Percentiles rank a stretch among this genome's conserved stretches.
phyloP scores from a whole-genome alignment of 2,888 invertebrate species.

The Anthophora plumipes region DNA sequence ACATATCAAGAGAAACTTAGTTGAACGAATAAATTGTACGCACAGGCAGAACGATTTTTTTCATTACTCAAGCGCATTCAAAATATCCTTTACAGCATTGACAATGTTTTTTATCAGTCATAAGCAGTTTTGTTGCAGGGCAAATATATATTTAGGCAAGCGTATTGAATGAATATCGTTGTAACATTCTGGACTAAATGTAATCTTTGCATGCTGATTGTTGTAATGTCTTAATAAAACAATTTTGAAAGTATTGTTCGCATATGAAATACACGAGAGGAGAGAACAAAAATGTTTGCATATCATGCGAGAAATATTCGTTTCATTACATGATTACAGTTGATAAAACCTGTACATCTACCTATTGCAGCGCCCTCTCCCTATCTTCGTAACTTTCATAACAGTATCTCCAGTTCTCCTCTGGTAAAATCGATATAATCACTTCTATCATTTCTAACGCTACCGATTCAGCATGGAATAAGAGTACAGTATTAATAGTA shows the following conservation, averaged over 20 bases:
- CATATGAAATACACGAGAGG: not conserved
- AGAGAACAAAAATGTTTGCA: not conserved
- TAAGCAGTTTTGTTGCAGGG: slow-evolving; percentile 19
- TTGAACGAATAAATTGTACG: slow-evolving; percentile 1
- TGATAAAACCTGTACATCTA: not conserved
- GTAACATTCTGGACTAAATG: slow-evolving; percentile 69
- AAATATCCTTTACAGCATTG: slow-evolving; percentile 40
- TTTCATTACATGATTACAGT: not conserved
- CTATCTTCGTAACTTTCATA: not conserved
- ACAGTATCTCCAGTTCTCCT: not conserved
- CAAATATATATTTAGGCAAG: slow-evolving; percentile 42
- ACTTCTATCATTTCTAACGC: too few relatives aligned
- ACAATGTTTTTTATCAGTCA: slow-evolving; percentile 11
- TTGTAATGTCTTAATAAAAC: slow-evolving; percentile 80
- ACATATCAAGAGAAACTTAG: not conserved
- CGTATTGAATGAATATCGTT: slow-evolving; percentile 49
- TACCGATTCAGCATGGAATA: too few relatives aligned
- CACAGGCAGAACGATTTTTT: too few relatives aligned
- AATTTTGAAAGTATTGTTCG: slow-evolving; percentile 28
- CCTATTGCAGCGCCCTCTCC: slow-evolving; percentile 24
- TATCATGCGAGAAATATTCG: not conserved
- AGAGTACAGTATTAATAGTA: too few relatives aligned
- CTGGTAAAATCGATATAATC: too few relatives aligned
- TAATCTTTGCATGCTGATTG: slow-evolving; percentile 81
- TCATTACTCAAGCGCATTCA: slow-evolving; percentile 10